These are phyloP conservation scores for Ligdia adustata DNA, from an alignment of 2,888 invertebrate genomes.

Conservation along the genomic window DNA sequence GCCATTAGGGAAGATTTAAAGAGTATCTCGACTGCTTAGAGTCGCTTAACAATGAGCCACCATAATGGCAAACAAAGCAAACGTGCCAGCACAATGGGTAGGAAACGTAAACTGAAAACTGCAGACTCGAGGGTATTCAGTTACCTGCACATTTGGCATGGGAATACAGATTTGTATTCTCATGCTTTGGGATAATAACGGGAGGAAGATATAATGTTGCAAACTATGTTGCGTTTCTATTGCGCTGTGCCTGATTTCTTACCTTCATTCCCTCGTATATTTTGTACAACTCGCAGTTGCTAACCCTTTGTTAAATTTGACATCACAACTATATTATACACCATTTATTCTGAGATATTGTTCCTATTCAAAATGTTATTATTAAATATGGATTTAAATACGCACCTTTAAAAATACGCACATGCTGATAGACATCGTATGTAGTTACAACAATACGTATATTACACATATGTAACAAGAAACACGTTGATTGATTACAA, in stretches of 20 bases:
- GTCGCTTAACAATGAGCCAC: constrained; percentile 67
- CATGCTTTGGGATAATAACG: constrained; percentile 5
- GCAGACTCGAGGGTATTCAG: constrained; percentile 26
- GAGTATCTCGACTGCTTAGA: constrained; percentile 65
- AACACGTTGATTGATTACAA: constrained; percentile 4
- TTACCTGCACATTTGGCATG: constrained; percentile 24
- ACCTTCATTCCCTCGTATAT: too few species aligned
- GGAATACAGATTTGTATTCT: constrained; percentile 22
- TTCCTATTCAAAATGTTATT: too few species aligned
- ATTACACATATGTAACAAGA: not conserved
- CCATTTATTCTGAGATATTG: too few species aligned
- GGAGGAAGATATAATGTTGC: not conserved
- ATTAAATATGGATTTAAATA: too few species aligned
- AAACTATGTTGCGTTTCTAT: not conserved
- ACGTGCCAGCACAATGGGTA: constrained; percentile 51
- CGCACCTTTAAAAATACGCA: too few species aligned
- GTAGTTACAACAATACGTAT: too few species aligned
- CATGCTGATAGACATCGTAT: too few species aligned
- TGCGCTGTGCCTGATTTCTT: too few species aligned
- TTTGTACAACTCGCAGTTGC: too few species aligned
- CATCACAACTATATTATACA: too few species aligned
- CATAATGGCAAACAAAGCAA: constrained; percentile 64
- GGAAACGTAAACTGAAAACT: constrained; percentile 43
- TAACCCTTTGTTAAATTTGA: too few species aligned
- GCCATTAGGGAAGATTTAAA: constrained; percentile 76